Base-by-base conservation (phyloP, 2,797 vertebrate genomes). In the Thamnophis elegans region DNA sequence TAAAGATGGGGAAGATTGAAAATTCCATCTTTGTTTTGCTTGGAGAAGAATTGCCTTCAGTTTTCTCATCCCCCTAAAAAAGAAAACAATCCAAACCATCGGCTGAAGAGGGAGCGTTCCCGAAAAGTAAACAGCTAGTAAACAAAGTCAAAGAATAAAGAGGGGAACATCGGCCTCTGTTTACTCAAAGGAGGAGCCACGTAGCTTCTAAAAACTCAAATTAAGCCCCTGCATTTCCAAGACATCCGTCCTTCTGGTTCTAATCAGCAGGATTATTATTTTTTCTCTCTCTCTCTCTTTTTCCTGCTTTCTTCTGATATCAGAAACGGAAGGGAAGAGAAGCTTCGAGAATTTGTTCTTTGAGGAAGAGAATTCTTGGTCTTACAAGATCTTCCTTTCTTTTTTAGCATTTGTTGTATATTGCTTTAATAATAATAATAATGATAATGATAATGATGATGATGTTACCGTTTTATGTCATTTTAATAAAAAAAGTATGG, bases 61-160 rank as follows among this genome's bases (percentile, higher is more conserved):
- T 78, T 16, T 93, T 12, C 13, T 59, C 36, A 1, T 1, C 6
- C 32, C 62, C 85, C 89, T 82, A 60, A 82, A 92, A 88, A 62
- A 42, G 88, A 87, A 87, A 59, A 93, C 88, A 93, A 90, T 90
- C 89, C 59, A 88, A 59, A 5, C 92, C 82, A 90, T 93, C 65
- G 56, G 65, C 47, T 82, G 51, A n/a, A 87, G 51, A 82, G 65
- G 62, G 22, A 47, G n/a, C 62, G 82, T 25, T 22, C 3, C 91
- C 68, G 55, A 92, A 93, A 93, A 90, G 32, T 73, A 91, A 5
- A 5, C 42, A 82, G 59, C 62, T 78, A 42, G 87, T 89, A 93
- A 89, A 91, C 90, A 89, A 55, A 68, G 54, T 47, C 56, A 55
- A 55, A 65, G 73, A 60, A 58, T 26, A 93, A 89, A 93, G 28